Base-by-base conservation (phyloP, 1,140 invertebrate genomes). In the Drosophila ironensis region DNA sequence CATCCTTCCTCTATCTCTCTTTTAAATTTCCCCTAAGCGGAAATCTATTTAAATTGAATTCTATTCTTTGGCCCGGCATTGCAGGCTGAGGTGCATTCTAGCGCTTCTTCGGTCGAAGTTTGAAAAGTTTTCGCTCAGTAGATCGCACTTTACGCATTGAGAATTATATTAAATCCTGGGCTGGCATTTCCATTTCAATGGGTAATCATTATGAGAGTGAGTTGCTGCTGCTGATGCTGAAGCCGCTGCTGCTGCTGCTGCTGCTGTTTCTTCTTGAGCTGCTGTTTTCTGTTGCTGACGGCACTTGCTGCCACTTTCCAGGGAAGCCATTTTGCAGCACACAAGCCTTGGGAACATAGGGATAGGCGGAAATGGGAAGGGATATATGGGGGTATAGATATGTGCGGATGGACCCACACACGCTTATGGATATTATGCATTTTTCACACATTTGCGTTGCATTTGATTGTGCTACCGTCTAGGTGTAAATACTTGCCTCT, bases 21-120 rank as follows among this genome's bases (percentile, higher is more conserved):
- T 84, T 87, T 87, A 82, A 87, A 87, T 87, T 87, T 87, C 82
- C 82, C 86, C 82, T 87, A 72, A 87, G 84, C 82, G 82, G 82
- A 87, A 87, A 87, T 87, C 82, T 87, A 87, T 82, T 87, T 82
- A 77, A 87, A 82, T 87, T 87, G 72, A 74, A 86, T 82, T 87
- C 77, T 67, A 82, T 87, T 87, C 73, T 84, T 70, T 17, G 74
- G 30, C 52, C 33, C 64, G 51, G 66, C 66, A 77, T 77, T 56
- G 77, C 76, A 81, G 74, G 71, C 76, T 67, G 64, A 73, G 63
- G 70, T 78, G 70, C 66, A 52, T 72, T 28, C 40, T 52, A 33
- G 11, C 0, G 17, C 45, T 17, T 4, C 60, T 52, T 41, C 28
- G 33, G 41, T 11, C 46, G 30, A 47, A 69, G 69, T 69, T 70